Conservation (phyloP, 2,113 vertebrate genomes). For the Cygnus buccinator region DNA sequence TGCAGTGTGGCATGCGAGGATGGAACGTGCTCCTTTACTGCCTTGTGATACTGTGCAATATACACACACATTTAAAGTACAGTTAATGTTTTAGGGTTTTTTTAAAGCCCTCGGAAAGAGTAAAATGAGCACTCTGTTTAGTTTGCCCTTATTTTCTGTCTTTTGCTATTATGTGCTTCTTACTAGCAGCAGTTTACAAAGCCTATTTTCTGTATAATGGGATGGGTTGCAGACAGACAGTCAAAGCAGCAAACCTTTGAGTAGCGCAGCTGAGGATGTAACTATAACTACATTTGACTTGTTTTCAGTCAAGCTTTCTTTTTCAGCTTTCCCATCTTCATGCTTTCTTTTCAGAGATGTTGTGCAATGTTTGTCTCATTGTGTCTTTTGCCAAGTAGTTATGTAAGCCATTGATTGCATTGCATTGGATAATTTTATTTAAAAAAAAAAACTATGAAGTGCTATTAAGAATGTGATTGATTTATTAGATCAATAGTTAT, state of each 20-base stretch:
- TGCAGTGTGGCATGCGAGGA: background rate
- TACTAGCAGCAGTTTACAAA: background rate
- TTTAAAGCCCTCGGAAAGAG: background rate
- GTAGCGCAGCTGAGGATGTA: background rate
- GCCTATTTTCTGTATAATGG: background rate
- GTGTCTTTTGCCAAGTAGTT: background rate
- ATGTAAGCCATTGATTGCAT: too few relatives aligned
- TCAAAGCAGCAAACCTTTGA: background rate
- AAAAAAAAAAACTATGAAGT: background rate
- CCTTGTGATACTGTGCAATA: background rate
- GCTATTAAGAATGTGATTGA: background rate
- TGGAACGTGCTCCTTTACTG: background rate
- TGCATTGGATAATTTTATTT: background rate
- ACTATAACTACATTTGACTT: background rate
- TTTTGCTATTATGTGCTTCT: background rate
- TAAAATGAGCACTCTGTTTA: background rate
- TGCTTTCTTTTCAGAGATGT: background rate
- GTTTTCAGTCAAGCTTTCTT: background rate
- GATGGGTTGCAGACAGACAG: background rate
- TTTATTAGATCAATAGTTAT: background rate
- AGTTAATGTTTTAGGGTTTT: background rate
- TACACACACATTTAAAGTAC: rapidly evolving
- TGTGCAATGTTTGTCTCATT: background rate
- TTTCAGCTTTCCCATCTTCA: background rate
- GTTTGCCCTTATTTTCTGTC: background rate